Base-by-base conservation (phyloP, 2,113 vertebrate genomes). In the Phylloscopus whistleri region DNA sequence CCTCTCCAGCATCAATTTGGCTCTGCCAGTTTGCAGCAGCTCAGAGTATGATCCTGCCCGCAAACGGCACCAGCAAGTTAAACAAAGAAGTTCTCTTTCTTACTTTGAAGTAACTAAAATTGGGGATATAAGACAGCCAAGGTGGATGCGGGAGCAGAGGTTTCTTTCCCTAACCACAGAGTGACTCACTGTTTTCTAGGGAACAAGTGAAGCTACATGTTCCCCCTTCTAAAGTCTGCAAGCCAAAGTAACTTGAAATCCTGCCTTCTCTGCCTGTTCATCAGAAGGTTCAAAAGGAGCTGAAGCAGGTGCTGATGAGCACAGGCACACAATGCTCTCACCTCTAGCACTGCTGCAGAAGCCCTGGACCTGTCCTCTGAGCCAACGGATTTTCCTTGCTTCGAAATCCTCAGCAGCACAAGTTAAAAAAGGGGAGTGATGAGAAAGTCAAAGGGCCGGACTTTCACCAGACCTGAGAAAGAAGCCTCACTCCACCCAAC, bases 151-250 rank as follows among this genome's bases (percentile, higher is more conserved):
- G 31, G 28, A 92, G n/a, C 10, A 39, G 14, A 9, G 11, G 6
- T n/a, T 75, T 69, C 16, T 37, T 24, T 11, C 13, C 18, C 27
- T 33, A 43, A 41, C 22, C 31, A 19, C 3, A 1, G 19, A 46
- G 39, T 21, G 22, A 74, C 27, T 73, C 24, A 21, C 8, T 48
- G 8, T 68, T 90, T 90, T 76, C 46, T 41, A 39, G 30, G 18
- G 63, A 56, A 17, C 8, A 23, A 37, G 37, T 31, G 16, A 77
- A 66, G 20, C 19, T 43, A 30, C 0, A 0, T 20, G 48, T 58
- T 10, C 43, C 16, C 11, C 33, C 55, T 56, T 35, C 20, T 19
- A 30, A 80, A 49, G 16, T 10, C 49, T 49, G 51, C 46, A 52
- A 49, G 33, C 11, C 68, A 49, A 85, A 69, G 63, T 21, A 77